Evolutionary conservation across 2,113 vertebrate genomes (phyloP).

Genomic region (Gnathonemus longibarbis): DNA sequence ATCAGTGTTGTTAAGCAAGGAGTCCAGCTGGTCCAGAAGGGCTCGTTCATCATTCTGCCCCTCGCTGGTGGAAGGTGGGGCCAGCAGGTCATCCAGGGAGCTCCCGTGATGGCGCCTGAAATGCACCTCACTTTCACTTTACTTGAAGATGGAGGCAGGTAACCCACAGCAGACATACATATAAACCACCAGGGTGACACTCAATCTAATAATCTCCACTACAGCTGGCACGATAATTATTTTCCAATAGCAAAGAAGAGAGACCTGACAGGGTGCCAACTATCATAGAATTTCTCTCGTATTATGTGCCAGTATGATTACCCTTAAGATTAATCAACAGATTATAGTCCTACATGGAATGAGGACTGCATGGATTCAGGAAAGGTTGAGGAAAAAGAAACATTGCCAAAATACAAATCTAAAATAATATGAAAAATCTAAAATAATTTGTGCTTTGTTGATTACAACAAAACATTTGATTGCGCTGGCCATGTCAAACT

Average conservation of each 20-base stretch:
- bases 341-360: not conserved
- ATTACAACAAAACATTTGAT: not conserved
- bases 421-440: not conserved
- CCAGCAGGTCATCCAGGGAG: conserved; percentile 82
- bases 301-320: not conserved
- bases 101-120: conserved; percentile 73
- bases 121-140: not conserved
- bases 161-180: not conserved
- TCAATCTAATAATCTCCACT: not conserved
- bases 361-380: not conserved
- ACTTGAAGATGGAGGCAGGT: not conserved
- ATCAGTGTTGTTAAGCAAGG: conserved; percentile 84
- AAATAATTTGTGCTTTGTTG: not conserved
- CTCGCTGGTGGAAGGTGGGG: conserved; percentile 70
- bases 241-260: not conserved
- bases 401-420: not conserved
- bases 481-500: not conserved
- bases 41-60: conserved; percentile 85
- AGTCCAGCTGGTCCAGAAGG: conserved; percentile 88
- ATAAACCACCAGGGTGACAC: not conserved
- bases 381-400: not conserved
- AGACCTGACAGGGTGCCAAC: not conserved
- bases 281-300: not conserved
- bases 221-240: not conserved
- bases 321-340: not conserved